These are phyloP conservation scores for Notospermus geniculatus DNA, from an alignment of 1,140 invertebrate species.

Conservation along the genomic window DNA sequence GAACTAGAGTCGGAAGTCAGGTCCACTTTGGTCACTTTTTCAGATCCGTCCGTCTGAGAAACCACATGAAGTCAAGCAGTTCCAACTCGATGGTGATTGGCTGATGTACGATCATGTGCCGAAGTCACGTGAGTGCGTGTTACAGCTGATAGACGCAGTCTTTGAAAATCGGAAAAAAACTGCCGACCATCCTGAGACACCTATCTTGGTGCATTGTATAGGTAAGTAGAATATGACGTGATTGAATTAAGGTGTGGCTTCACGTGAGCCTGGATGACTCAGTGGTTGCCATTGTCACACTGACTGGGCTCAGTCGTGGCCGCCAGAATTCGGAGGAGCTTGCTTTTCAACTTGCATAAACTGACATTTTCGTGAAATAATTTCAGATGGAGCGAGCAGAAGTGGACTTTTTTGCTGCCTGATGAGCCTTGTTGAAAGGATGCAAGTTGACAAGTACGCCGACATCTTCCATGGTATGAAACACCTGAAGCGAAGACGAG, in stretches of 20 bases:
- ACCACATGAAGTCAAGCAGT: slow-evolving; percentile 37
- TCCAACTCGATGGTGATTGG: slow-evolving; percentile 49
- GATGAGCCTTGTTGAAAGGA: slow-evolving; percentile 40
- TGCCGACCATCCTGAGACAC: slow-evolving; percentile 27
- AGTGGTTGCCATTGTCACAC: too few relatives aligned
- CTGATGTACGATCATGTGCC: slow-evolving; percentile 38
- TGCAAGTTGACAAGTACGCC: slow-evolving; percentile 38
- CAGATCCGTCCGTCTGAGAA: slow-evolving; percentile 24
- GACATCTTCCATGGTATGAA: slow-evolving; percentile 52
- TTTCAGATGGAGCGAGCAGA: slow-evolving; percentile 46
- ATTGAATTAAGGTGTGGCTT: too few relatives aligned
- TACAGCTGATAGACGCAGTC: slow-evolving; percentile 43
- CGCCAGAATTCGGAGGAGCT: too few relatives aligned
- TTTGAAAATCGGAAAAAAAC: slow-evolving; percentile 37
- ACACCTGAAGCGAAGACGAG: slow-evolving; percentile 42
- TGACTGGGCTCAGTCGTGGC: too few relatives aligned
- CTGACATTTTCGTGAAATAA: slow-evolving; percentile 12
- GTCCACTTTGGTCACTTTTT: background rate
- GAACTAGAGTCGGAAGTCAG: too few relatives aligned
- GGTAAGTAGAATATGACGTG: too few relatives aligned
- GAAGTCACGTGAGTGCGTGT: slow-evolving; percentile 40
- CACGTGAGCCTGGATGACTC: too few relatives aligned
- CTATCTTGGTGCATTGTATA: slow-evolving; percentile 46
- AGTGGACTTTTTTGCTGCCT: slow-evolving; percentile 44
- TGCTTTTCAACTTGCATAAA: too few relatives aligned